Conservation (phyloP, 1,140 invertebrate genomes). For the Euura saliciscinereae region DNA sequence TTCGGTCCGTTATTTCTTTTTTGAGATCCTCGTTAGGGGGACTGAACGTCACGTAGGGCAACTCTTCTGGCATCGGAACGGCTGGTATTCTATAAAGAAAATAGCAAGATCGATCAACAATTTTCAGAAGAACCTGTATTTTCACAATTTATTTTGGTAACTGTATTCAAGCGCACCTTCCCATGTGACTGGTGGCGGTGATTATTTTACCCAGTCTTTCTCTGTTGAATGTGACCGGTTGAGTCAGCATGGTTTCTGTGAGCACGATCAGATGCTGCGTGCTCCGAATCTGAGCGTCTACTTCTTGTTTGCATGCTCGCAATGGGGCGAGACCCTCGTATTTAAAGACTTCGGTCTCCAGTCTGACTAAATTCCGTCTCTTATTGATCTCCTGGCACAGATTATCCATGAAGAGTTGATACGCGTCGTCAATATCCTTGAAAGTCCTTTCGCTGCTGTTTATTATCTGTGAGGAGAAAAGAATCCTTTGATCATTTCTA, state of each 20-base stretch:
- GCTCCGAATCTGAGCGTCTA: slow-evolving; percentile 31
- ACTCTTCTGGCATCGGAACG: slow-evolving; percentile 31
- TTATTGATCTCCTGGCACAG: slow-evolving; percentile 33
- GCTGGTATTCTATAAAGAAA: slow-evolving; percentile 29
- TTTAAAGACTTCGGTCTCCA: slow-evolving; percentile 36
- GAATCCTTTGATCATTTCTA: not conserved
- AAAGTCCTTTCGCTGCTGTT: slow-evolving; percentile 28
- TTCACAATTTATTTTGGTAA: too few relatives aligned
- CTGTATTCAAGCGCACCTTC: slow-evolving; percentile 18
- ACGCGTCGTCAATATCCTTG: slow-evolving; percentile 32
- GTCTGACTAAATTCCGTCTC: slow-evolving; percentile 33
- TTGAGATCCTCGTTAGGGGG: slow-evolving; percentile 18
- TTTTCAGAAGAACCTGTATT: slow-evolving; percentile 5
- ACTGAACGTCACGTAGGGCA: slow-evolving; percentile 30
- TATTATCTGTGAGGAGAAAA: slow-evolving; percentile 29
- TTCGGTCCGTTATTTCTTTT: slow-evolving; percentile 23
- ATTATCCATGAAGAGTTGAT: slow-evolving; percentile 31
- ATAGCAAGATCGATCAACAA: slow-evolving; percentile 9
- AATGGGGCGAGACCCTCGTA: slow-evolving; percentile 34
- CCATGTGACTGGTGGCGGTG: slow-evolving; percentile 26
- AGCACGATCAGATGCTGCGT: slow-evolving; percentile 24
- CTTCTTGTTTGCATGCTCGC: slow-evolving; percentile 35
- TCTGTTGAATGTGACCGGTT: slow-evolving; percentile 19
- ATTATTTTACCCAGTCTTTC: slow-evolving; percentile 20
- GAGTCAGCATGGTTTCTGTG: slow-evolving; percentile 23